These are phyloP conservation scores for Arnoldichthys spilopterus DNA, from an alignment of 2,797 vertebrate species.

Conservation along the genomic window DNA sequence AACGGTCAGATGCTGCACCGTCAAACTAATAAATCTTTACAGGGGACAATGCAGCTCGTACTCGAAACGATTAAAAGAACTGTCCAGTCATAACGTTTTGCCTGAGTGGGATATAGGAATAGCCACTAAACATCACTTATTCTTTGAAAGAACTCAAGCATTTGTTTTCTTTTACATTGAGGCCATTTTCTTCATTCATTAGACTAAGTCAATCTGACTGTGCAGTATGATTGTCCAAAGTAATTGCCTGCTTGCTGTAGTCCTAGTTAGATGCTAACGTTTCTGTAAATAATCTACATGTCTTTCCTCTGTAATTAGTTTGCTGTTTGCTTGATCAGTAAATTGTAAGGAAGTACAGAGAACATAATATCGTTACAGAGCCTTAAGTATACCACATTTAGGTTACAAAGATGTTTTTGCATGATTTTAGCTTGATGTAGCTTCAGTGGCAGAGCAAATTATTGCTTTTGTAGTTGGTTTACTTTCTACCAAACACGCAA, in stretches of 20 bases:
- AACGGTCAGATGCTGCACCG: constrained; percentile 12
- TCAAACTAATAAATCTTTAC: constrained; percentile 12
- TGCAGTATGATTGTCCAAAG: not conserved
- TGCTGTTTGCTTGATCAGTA: not conserved
- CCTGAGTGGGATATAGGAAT: not conserved
- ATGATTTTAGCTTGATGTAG: not conserved
- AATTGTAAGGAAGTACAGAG: too few relatives aligned
- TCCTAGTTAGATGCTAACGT: not conserved
- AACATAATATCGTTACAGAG: too few relatives aligned
- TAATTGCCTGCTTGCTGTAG: not conserved
- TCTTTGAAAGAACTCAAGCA: not conserved
- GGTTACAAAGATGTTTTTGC: not conserved
- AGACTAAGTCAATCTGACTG: not conserved
- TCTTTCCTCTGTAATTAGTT: not conserved
- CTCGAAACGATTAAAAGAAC: not conserved
- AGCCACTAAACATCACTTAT: not conserved
- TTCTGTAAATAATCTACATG: not conserved
- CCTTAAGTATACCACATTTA: not conserved
- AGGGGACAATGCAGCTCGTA: not conserved
- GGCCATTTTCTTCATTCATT: not conserved
- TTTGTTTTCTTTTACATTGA: not conserved
- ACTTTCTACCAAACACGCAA: not conserved
- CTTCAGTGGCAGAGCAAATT: not conserved
- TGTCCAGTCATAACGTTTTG: not conserved
- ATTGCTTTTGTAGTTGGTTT: not conserved